A percentile compares a stretch with the other conserved stretches of the same genome.
These are phyloP conservation scores for Latheticus oryzae DNA, from an alignment of 2,888 invertebrate species.

Conservation along the genomic window DNA sequence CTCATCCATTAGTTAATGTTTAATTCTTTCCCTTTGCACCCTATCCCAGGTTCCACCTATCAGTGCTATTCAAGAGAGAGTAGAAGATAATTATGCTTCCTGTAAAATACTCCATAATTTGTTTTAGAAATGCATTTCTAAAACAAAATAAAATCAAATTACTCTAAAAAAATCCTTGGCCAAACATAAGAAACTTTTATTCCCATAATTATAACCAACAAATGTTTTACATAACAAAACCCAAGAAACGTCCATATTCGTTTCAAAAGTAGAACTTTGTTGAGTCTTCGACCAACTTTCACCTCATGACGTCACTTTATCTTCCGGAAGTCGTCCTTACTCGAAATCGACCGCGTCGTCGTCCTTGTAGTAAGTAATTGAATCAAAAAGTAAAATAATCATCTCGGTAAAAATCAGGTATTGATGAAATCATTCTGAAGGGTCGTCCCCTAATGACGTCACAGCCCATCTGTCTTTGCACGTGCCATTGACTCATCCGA, in stretches of 20 bases:
- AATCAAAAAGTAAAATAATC: too few relatives aligned
- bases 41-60: too few relatives aligned
- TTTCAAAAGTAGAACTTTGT: conserved; percentile 23
- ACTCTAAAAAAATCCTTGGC: too few relatives aligned
- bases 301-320: conserved; percentile 47
- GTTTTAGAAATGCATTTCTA: too few relatives aligned
- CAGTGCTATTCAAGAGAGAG: too few relatives aligned
- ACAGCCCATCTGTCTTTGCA: conserved; percentile 25
- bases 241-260: conserved; percentile 18
- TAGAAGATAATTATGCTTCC: too few relatives aligned
- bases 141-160: too few relatives aligned
- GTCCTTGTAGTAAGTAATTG: conserved; percentile 50
- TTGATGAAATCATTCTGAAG: conserved; percentile 26
- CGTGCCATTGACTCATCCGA: conserved; percentile 31
- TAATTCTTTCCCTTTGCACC: too few relatives aligned
- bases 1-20: too few relatives aligned
- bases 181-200: too few relatives aligned
- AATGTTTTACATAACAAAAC: conserved; percentile 18
- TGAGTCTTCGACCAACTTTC: conserved; percentile 45
- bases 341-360: conserved; percentile 41
- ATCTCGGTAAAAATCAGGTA: conserved; percentile 2
- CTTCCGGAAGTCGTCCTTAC: conserved; percentile 49
- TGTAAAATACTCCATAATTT: too few relatives aligned
- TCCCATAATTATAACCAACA: too few relatives aligned
- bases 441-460: conserved; percentile 21